A percentile compares a stretch with the other conserved stretches of the same genome.
Conservation (phyloP, 2,113 vertebrate genomes). For the Anhinga anhinga region DNA sequence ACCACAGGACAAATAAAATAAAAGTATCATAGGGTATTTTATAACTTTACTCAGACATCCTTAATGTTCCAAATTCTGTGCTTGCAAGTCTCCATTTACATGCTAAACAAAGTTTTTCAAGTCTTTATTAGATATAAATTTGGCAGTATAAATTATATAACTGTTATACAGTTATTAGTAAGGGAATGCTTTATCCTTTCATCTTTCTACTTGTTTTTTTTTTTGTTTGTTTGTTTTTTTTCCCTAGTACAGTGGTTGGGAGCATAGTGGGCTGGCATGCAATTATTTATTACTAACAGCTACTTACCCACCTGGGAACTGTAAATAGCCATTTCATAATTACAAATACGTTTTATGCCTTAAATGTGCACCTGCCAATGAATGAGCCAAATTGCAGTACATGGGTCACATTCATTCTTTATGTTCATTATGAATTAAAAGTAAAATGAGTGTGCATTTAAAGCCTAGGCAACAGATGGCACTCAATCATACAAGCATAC, state of each 20-base stretch:
- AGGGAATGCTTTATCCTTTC: background rate
- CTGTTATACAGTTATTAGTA: background rate
- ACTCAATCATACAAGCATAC: conserved; percentile 62
- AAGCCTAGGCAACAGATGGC: conserved; percentile 76
- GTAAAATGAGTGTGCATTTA: conserved; percentile 70
- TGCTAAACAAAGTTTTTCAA: background rate
- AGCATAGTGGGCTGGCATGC: conserved; percentile 16
- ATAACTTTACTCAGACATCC: background rate
- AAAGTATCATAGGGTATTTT: background rate
- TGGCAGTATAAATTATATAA: background rate
- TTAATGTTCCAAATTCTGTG: background rate
- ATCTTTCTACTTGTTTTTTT: background rate
- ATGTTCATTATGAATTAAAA: conserved; percentile 71
- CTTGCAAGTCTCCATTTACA: background rate
- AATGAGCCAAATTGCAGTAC: conserved; percentile 59
- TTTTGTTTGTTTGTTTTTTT: background rate
- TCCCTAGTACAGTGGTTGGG: background rate
- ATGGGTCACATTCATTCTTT: conserved; percentile 65
- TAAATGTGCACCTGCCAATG: conserved; percentile 64
- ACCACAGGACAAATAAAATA: background rate
- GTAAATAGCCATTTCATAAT: conserved; percentile 57
- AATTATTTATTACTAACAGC: conserved; percentile 43
- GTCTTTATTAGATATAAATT: background rate
- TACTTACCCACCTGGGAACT: conserved; percentile 38
- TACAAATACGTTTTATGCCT: conserved; percentile 65